These are phyloP conservation scores for Neosalanx taihuensis DNA, from an alignment of 2,797 vertebrate genomes.

Conservation along the genomic window DNA sequence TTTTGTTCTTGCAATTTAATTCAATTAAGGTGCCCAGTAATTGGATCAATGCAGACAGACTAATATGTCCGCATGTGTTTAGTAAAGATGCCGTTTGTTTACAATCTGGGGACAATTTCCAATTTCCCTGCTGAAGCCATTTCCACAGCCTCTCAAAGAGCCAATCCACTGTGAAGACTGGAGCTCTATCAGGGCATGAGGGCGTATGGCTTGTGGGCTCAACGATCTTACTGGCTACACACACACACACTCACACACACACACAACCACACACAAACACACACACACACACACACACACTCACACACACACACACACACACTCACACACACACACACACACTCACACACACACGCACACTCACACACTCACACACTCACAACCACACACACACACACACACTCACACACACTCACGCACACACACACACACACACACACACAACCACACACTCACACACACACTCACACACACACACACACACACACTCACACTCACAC, in stretches of 20 bases:
- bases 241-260: constrained; percentile 5
- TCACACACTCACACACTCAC: constrained; percentile 59
- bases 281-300: constrained; percentile 84
- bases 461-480: not conserved
- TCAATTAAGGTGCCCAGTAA: constrained; percentile 73
- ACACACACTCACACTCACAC: not conserved
- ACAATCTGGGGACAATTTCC: constrained; percentile 71
- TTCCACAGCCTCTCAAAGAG: constrained; percentile 49
- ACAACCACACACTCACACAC: constrained; percentile 6
- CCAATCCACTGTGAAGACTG: constrained; percentile 35
- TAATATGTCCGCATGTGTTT: constrained; percentile 68
- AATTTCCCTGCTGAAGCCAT: constrained; percentile 60
- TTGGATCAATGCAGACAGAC: constrained; percentile 70
- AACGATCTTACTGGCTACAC: not conserved
- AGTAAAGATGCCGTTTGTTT: constrained; percentile 72
- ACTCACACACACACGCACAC: constrained; percentile 76
- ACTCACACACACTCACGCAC: constrained; percentile 46
- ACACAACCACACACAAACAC: constrained; percentile 2
- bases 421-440: constrained; percentile 3
- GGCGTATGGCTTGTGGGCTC: constrained; percentile 8
- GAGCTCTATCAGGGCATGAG: constrained; percentile 9
- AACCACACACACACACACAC: constrained; percentile 46
- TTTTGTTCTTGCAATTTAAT: constrained; percentile 71
- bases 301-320: constrained; percentile 85
- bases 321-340: constrained; percentile 45